phyloP scores from a whole-genome alignment of 2,113 vertebrate species.

The Mystacornis crossleyi region DNA sequence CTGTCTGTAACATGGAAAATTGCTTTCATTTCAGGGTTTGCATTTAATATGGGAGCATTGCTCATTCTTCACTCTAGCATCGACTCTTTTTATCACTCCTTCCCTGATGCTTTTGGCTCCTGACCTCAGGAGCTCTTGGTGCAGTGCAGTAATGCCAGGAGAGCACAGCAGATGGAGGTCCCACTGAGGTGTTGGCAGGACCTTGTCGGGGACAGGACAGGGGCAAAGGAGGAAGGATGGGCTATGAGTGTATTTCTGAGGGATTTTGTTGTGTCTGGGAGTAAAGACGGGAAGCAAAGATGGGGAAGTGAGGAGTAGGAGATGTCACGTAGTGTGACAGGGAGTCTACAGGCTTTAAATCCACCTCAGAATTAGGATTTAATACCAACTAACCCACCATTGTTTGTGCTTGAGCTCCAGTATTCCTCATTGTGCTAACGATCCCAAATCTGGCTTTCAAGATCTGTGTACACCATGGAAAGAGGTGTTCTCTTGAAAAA shows the following conservation, averaged over 20 bases:
- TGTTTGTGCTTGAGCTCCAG: not conserved
- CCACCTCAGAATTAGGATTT: not conserved
- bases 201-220: not conserved
- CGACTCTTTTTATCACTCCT: not conserved
- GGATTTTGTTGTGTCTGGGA: not conserved
- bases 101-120: not conserved
- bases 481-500: not conserved
- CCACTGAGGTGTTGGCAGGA: not conserved
- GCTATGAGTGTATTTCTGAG: not conserved
- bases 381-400: not conserved
- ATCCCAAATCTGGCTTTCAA: not conserved
- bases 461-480: not conserved
- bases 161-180: not conserved
- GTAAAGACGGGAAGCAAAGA: not conserved
- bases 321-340: not conserved
- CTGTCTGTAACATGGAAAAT: not conserved
- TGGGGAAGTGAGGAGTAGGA: not conserved
- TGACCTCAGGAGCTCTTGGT: not conserved
- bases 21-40: not conserved
- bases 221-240: not conserved
- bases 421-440: not conserved
- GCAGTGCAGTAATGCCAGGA: not conserved
- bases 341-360: not conserved
- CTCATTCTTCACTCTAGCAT: not conserved
- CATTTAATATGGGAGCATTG: not conserved